These are phyloP conservation scores for Cerastoderma edule DNA, from an alignment of 2,888 invertebrate species.

Conservation along the genomic window DNA sequence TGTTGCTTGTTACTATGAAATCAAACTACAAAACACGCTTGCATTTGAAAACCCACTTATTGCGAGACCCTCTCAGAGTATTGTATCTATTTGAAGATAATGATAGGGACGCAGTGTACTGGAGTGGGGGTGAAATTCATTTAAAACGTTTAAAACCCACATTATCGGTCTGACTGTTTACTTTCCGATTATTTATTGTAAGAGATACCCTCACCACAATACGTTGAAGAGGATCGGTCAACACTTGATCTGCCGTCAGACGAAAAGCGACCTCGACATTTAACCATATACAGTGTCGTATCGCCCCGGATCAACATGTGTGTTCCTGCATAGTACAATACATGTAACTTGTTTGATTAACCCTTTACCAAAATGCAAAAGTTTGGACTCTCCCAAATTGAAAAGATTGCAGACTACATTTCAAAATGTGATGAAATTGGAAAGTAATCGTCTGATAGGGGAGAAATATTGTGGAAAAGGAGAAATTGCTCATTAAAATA, in stretches of 20 bases:
- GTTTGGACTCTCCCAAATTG: background rate
- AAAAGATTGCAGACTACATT: background rate
- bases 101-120: background rate
- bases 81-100: background rate
- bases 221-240: background rate
- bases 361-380: background rate
- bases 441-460: background rate
- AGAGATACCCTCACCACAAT: background rate
- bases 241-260: background rate
- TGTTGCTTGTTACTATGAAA: background rate
- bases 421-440: background rate
- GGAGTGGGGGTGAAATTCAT: too few relatives aligned
- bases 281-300: background rate
- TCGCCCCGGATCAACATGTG: background rate
- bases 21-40: background rate
- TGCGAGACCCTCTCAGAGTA: background rate
- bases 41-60: background rate
- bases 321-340: background rate
- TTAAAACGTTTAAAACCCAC: background rate
- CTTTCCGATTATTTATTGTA: slow-evolving; percentile 9
- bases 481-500: background rate
- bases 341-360: background rate
- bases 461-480: background rate
- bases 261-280: background rate
- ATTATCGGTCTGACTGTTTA: slow-evolving; percentile 7